Conservation (phyloP, 1,140 invertebrate genomes). For the Drosophila ogumai region DNA sequence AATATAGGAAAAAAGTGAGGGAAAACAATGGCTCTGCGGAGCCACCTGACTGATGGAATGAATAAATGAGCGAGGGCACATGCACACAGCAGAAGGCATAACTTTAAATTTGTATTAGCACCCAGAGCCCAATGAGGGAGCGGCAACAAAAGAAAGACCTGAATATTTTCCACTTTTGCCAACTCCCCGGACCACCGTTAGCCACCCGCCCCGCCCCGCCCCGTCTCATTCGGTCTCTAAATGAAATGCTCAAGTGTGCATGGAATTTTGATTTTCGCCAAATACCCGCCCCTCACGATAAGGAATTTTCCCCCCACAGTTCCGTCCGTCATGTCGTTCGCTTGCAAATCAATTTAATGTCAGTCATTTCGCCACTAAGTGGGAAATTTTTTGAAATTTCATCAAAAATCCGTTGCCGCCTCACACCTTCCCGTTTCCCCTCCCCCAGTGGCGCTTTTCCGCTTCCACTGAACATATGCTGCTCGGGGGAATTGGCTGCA, state of each 20-base stretch:
- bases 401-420: constrained; percentile 78
- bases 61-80: constrained; percentile 67
- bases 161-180: constrained; percentile 70
- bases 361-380: constrained; percentile 82
- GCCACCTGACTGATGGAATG: constrained; percentile 73
- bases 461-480: constrained; percentile 70
- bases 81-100: constrained; percentile 60
- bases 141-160: constrained; percentile 52
- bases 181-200: constrained; percentile 56
- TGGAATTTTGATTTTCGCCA: constrained; percentile 84
- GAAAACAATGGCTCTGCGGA: constrained; percentile 23
- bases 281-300: constrained; percentile 31
- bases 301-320: constrained; percentile 34
- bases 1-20: constrained; percentile 16
- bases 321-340: constrained; percentile 81
- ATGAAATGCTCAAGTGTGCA: constrained; percentile 84
- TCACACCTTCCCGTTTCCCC: not conserved
- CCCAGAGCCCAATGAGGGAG: constrained; percentile 76
- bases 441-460: constrained; percentile 3
- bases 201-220: constrained; percentile 3
- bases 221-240: constrained; percentile 65
- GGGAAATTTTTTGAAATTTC: constrained; percentile 84
- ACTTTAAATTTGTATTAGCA: constrained; percentile 85
- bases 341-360: constrained; percentile 85
- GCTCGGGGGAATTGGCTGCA: constrained; percentile 79